A percentile compares a stretch with the other conserved stretches of the same genome.
Evolutionary conservation across 2,888 invertebrate species (phyloP).

Genomic region (Scaptomyza polygonia): DNA sequence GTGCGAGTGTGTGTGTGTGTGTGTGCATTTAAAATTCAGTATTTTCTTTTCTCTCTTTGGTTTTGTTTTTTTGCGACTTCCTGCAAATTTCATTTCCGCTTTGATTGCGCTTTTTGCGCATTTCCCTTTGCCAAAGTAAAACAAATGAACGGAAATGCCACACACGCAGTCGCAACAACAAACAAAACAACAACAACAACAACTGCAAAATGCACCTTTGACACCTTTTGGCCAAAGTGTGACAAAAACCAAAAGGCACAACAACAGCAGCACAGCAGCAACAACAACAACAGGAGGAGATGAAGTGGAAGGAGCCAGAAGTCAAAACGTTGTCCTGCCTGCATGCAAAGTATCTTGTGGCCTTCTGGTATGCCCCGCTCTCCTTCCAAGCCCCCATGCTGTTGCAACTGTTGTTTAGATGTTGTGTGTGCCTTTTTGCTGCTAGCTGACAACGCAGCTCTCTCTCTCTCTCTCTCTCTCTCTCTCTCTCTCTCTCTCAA

Average conservation of each 20-base stretch:
- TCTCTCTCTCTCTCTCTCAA: conserved; percentile 23
- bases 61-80: conserved; percentile 62
- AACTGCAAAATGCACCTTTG: conserved; percentile 67
- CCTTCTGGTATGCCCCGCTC: conserved; percentile 9
- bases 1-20: conserved; percentile 18
- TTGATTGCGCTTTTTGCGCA: conserved; percentile 80
- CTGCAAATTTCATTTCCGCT: conserved; percentile 80
- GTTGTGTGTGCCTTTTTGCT: conserved; percentile 66
- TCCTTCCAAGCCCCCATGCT: neutral
- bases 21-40: conserved; percentile 63
- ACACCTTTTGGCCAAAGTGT: conserved; percentile 76
- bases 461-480: conserved; percentile 16
- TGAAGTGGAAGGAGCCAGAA: conserved; percentile 15
- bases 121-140: conserved; percentile 71
- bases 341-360: conserved; percentile 73
- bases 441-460: conserved; percentile 47
- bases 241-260: conserved; percentile 59
- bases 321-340: conserved; percentile 43
- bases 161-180: conserved; percentile 63
- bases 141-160: conserved; percentile 80
- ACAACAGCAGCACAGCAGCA: conserved; percentile 18
- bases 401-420: conserved; percentile 51
- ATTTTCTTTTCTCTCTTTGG: conserved; percentile 14
- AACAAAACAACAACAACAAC: conserved; percentile 44
- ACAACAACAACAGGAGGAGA: conserved; percentile 11